A percentile compares a stretch with the other conserved stretches of the same genome.
Conservation (phyloP, 2,113 vertebrate genomes). For the Chascanopsetta lugubris region DNA sequence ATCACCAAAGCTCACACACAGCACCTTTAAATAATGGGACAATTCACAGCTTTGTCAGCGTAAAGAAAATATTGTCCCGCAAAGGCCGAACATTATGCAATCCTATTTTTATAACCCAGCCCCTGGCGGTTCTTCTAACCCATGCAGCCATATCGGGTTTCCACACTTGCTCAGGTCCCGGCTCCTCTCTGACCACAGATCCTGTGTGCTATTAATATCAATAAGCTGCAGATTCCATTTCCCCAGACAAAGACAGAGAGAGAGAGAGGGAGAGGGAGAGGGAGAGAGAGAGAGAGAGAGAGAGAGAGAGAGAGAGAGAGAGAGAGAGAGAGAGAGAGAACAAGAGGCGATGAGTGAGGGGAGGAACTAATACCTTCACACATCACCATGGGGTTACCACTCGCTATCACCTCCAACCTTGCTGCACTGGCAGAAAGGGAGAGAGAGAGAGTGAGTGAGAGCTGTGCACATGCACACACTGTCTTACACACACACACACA, state of each 20-base stretch:
- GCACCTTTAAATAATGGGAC: no score
- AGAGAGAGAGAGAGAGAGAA: conserved; percentile 78
- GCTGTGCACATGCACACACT: not conserved
- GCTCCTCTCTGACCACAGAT: conserved; percentile 80
- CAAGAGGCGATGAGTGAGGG: conserved; percentile 48
- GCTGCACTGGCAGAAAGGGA: conserved; percentile 2
- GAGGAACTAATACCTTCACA: conserved; percentile 48
- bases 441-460: no score
- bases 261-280: conserved; percentile 50
- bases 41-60: no score
- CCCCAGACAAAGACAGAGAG: conserved; percentile 81
- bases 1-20: no score
- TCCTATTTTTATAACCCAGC: conserved; percentile 74
- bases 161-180: conserved; percentile 77
- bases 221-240: conserved; percentile 87
- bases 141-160: conserved; percentile 82
- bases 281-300: conserved; percentile 77
- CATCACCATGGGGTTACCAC: conserved; percentile 43
- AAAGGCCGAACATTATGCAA: conserved; percentile 75
- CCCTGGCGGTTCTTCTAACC: conserved; percentile 77
- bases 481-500: not conserved
- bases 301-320: conserved; percentile 79
- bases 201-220: conserved; percentile 90
- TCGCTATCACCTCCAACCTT: conserved; percentile 41
- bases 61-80: no score